phyloP scores from a whole-genome alignment of 2,797 vertebrate genomes.

The Podargus strigoides region DNA sequence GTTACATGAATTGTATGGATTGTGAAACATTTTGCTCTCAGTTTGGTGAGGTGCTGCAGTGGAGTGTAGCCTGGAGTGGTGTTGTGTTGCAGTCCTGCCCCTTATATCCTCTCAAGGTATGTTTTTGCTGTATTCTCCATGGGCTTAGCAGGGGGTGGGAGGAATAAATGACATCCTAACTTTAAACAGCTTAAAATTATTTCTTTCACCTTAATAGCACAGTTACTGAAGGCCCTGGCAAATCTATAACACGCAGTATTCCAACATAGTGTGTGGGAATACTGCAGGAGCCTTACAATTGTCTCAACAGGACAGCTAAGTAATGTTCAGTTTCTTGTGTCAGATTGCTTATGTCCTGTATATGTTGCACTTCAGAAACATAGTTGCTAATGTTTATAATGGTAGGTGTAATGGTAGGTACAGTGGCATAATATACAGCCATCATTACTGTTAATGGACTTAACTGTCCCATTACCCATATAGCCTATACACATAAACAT shows the following conservation, averaged over 20 bases:
- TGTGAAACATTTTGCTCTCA: neutral
- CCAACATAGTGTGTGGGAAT: neutral
- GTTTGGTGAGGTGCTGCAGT: neutral
- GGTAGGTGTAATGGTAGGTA: neutral
- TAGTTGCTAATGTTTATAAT: neutral
- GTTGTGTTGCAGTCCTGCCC: neutral
- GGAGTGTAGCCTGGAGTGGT: neutral
- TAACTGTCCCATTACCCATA: neutral
- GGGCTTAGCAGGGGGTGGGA: neutral
- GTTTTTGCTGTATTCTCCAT: neutral
- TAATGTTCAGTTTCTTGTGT: neutral
- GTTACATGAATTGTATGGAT: neutral
- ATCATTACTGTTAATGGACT: neutral
- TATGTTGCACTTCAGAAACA: neutral
- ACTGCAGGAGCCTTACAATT: neutral
- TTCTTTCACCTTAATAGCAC: neutral
- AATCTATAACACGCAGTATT: neutral
- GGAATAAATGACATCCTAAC: neutral
- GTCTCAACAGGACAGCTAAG: neutral
- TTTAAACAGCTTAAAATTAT: neutral
- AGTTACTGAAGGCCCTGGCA: neutral
- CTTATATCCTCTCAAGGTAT: neutral
- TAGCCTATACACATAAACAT: neutral
- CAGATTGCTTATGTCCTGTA: neutral
- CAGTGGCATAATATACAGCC: neutral